Percentiles rank a stretch among this genome's conserved stretches.
These are phyloP conservation scores for Lepidonotus clava DNA, from an alignment of 2,888 invertebrate genomes.

Conservation along the genomic window DNA sequence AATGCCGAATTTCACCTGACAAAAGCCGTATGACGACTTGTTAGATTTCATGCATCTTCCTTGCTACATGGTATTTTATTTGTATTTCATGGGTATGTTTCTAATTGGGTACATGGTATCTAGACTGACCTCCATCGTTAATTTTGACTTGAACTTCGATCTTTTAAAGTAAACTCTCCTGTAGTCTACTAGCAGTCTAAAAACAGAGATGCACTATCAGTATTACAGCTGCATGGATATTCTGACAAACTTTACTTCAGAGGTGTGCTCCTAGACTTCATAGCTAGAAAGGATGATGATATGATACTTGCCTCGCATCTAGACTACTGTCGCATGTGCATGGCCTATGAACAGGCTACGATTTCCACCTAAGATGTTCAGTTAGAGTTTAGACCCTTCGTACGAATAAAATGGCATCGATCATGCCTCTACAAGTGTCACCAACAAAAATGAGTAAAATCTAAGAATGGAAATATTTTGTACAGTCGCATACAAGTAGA, in stretches of 20 bases:
- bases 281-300: constrained; percentile 33
- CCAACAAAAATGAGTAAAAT: too few species aligned
- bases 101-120: too few species aligned
- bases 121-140: not conserved
- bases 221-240: constrained; percentile 32
- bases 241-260: not conserved
- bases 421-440: too few species aligned
- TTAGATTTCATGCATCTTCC: too few species aligned
- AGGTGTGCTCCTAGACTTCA: not conserved
- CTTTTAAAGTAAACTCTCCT: not conserved
- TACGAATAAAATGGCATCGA: too few species aligned
- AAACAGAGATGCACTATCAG: not conserved
- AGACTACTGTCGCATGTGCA: constrained; percentile 42
- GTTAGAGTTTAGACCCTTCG: not conserved
- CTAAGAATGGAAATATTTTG: too few species aligned
- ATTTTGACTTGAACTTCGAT: not conserved
- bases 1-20: too few species aligned
- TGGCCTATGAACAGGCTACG: constrained; percentile 12
- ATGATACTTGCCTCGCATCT: constrained; percentile 24
- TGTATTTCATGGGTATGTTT: too few species aligned
- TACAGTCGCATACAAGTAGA: too few species aligned
- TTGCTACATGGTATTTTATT: too few species aligned
- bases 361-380: not conserved
- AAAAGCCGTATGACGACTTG: too few species aligned
- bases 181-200: not conserved